phyloP scores from a whole-genome alignment of 1,140 invertebrate species.

The Zaprionus taronus region DNA sequence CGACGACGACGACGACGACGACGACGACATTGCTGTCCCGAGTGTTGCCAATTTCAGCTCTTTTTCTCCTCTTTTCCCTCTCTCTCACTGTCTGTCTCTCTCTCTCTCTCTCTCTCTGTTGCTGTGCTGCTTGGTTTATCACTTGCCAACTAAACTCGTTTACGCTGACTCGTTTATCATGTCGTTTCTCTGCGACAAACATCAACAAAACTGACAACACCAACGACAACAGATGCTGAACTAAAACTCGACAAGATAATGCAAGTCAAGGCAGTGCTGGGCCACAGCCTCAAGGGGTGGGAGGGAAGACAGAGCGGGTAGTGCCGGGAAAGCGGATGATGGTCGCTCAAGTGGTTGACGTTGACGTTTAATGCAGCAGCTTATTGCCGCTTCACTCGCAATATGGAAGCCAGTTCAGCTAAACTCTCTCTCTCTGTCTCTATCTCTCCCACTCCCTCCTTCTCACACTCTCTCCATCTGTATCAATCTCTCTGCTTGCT shows the following conservation, averaged over 20 bases:
- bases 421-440: neutral
- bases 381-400: constrained; percentile 22
- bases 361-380: constrained; percentile 47
- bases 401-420: constrained; percentile 16
- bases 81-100: neutral
- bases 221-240: constrained; percentile 39
- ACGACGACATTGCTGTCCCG: neutral
- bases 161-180: constrained; percentile 72
- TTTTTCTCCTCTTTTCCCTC: constrained; percentile 7
- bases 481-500: neutral
- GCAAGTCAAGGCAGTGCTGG: constrained; percentile 1
- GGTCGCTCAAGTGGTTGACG: constrained; percentile 42
- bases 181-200: constrained; percentile 40
- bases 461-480: neutral
- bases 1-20: neutral
- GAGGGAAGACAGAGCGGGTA: neutral
- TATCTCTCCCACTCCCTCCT: neutral
- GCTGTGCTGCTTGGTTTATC: constrained; percentile 55
- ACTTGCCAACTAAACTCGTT: constrained; percentile 72
- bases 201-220: constrained; percentile 51
- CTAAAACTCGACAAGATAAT: constrained; percentile 16
- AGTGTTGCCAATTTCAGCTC: constrained; percentile 66
- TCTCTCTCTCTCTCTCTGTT: neutral
- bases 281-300: neutral
- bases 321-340: constrained; percentile 17